phyloP scores from a whole-genome alignment of 92 coral and sea anemone species.

The Zoanthus sociatus region DNA sequence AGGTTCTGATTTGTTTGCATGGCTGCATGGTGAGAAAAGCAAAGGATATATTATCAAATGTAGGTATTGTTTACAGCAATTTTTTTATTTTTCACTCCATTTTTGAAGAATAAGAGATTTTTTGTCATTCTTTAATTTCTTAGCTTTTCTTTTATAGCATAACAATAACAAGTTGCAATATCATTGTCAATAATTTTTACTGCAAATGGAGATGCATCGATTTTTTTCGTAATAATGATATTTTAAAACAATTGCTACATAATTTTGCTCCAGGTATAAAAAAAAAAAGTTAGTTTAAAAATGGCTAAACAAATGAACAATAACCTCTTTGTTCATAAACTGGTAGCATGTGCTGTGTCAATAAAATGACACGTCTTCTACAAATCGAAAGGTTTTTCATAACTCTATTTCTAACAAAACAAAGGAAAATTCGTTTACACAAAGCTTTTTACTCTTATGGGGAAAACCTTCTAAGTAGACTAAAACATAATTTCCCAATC shows the following conservation, averaged over 20 bases:
- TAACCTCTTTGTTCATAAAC: conserved; percentile 29
- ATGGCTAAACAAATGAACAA: conserved; percentile 14
- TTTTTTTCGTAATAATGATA: conserved; percentile 27
- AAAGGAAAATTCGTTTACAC: conserved; percentile 25
- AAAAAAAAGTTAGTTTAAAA: conserved; percentile 15
- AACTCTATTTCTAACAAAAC: conserved; percentile 25
- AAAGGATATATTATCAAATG: not conserved
- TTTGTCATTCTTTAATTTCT: too few relatives aligned
- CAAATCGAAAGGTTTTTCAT: conserved; percentile 13
- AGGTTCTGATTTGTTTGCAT: not conserved
- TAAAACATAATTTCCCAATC: not conserved
- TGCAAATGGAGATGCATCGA: conserved; percentile 7
- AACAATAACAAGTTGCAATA: too few relatives aligned
- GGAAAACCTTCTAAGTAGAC: not conserved
- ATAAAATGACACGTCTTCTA: conserved; percentile 35
- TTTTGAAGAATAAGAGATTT: not conserved
- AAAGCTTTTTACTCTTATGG: not conserved
- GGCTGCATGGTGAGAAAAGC: not conserved
- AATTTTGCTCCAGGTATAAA: not conserved
- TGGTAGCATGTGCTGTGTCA: conserved; percentile 51
- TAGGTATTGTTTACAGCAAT: not conserved
- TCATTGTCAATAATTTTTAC: not conserved
- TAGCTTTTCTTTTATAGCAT: too few relatives aligned
- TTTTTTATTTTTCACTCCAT: not conserved
- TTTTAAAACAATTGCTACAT: not conserved